phyloP scores from a whole-genome alignment of 2,113 vertebrate genomes.

The Nothobranchius kuhntae region DNA sequence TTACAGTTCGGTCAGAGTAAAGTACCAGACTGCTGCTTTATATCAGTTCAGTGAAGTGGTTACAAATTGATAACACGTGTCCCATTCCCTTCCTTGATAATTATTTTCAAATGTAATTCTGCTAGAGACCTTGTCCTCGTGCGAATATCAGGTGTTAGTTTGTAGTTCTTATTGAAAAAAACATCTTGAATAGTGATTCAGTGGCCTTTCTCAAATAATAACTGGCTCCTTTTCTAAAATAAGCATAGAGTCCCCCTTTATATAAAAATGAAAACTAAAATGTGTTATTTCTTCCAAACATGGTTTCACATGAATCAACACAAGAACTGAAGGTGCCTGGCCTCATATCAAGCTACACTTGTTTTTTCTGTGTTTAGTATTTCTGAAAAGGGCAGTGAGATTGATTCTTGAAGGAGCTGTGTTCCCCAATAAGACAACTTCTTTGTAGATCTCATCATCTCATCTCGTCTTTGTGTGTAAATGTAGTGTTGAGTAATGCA shows the following conservation, averaged over 20 bases:
- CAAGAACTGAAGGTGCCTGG: neutral
- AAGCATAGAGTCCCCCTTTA: neutral
- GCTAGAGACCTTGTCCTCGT: neutral
- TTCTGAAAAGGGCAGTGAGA: neutral
- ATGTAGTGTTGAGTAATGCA: neutral
- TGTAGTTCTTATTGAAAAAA: neutral
- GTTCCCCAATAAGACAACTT: slow-evolving; percentile 12
- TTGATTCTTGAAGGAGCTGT: neutral
- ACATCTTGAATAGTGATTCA: neutral
- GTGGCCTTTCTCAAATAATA: slow-evolving; percentile 8
- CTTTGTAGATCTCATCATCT: neutral
- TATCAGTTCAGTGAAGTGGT: too few species aligned
- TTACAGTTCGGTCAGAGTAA: too few species aligned
- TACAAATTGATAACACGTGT: too few species aligned
- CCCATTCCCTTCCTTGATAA: too few species aligned
- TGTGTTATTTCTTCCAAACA: slow-evolving; percentile 3
- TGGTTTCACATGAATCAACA: neutral
- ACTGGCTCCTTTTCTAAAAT: neutral
- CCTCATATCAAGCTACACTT: slow-evolving; percentile 5
- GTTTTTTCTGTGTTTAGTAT: neutral
- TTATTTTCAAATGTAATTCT: too few species aligned
- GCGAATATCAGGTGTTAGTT: neutral
- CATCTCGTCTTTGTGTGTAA: neutral
- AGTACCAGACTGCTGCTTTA: too few species aligned
- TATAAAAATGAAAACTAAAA: neutral